Conservation (phyloP, 2,113 vertebrate genomes). For the Myrmecobius fasciatus region DNA sequence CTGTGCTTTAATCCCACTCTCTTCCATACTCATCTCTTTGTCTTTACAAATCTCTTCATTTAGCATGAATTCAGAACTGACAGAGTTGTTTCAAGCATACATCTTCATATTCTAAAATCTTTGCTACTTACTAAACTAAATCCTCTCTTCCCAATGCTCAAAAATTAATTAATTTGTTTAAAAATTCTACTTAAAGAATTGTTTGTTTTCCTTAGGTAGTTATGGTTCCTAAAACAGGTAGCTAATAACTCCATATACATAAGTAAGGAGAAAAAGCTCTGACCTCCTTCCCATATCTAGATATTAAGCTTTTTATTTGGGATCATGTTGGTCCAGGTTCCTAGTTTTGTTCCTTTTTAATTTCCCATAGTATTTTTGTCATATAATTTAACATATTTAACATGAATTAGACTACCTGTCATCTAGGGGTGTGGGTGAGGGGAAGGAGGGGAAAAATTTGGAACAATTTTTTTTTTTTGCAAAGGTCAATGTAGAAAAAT, state of each 20-base stretch:
- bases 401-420: too few species aligned
- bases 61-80: background rate
- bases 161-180: background rate
- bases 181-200: background rate
- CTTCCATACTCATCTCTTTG: background rate
- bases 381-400: too few species aligned
- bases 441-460: too few species aligned
- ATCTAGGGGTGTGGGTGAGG: too few species aligned
- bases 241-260: background rate
- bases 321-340: background rate
- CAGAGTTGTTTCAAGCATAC: background rate
- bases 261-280: background rate
- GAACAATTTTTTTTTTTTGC: too few species aligned
- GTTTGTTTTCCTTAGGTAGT: background rate
- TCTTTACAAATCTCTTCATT: background rate
- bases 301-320: background rate
- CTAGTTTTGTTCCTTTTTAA: background rate
- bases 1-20: background rate
- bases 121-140: background rate
- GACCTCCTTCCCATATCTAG: background rate
- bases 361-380: background rate
- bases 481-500: too few species aligned
- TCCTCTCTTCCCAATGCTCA: background rate
- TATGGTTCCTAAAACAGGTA: background rate
- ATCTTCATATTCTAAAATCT: background rate